These are phyloP conservation scores for Pyrrhia umbra DNA, from an alignment of 2,888 invertebrate species.

Conservation along the genomic window DNA sequence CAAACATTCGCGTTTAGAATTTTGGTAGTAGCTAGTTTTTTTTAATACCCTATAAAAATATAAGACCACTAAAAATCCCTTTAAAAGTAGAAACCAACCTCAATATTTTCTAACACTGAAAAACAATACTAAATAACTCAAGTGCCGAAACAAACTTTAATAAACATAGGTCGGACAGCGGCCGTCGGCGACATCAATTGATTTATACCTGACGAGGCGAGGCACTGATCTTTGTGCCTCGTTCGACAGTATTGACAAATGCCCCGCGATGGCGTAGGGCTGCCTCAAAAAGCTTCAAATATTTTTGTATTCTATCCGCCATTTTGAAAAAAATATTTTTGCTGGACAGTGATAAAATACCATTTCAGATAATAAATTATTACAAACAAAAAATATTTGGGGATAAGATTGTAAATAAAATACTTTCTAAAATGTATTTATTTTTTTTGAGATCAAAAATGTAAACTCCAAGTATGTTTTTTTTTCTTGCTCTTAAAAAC, in stretches of 20 bases:
- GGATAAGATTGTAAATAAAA: no score
- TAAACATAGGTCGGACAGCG: slow-evolving; percentile 53
- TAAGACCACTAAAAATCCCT: not conserved
- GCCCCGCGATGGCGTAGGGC: slow-evolving; percentile 51
- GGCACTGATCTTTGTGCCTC: slow-evolving; percentile 54
- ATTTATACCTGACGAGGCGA: slow-evolving; percentile 73
- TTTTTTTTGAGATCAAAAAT: no score
- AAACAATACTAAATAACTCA: slow-evolving; percentile 48
- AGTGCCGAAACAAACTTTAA: slow-evolving; percentile 35
- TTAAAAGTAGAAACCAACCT: not conserved
- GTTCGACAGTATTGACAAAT: slow-evolving; percentile 65
- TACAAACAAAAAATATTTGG: no score
- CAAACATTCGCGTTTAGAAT: no score
- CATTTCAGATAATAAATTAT: no score
- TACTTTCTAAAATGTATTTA: no score
- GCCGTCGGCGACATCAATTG: slow-evolving; percentile 62
- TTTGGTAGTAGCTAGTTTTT: no score
- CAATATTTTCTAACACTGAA: slow-evolving; percentile 5
- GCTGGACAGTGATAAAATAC: no score
- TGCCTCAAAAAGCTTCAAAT: slow-evolving; percentile 27
- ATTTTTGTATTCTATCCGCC: not conserved
- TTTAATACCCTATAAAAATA: not conserved
- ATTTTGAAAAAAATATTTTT: no score
- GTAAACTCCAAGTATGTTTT: no score
- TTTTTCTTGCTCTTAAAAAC: no score